Evolutionary conservation across 2,888 invertebrate species (phyloP), one percentile per base, ranked within the genome.

Genomic region (Epiblema foenella): DNA sequence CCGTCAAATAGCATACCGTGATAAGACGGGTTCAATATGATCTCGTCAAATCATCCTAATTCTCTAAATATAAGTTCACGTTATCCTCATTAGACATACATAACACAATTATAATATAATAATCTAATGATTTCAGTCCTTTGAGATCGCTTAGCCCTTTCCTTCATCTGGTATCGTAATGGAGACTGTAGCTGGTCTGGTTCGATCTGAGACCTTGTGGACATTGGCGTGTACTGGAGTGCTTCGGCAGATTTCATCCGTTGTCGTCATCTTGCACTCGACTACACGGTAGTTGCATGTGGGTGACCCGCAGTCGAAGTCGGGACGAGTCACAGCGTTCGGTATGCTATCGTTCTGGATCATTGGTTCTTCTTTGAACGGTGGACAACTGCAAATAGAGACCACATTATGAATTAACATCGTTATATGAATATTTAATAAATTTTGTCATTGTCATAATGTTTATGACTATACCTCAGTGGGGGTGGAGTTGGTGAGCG

Each of bases 401-500:
- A 69, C 29, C 15, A 24, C 11, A 15, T 20, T 9, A 39, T 33
- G 4, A 3, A 46, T 15, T 4, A 37, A 37, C 5, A 37, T 51
- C 7, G 17, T 51, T 17, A 58, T 59, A 63, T 18, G 0, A 0
- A 24, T 33, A 33, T 49, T 15, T 10, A 33, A 8, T 15, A 7
- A 15, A 39, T 12, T 39, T 5, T 20, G 20, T 39, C 42, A 24
- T 24, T 18, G n/a, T 15, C 17, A 20, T 18, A 15, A 42, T 37
- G 20, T 12, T 39, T 60, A n/a, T 24, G 58, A 72, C 75, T 46
- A 77, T 87, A 93, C 89, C 94, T 93, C 76, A 93, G 89, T 60
- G 95, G 95, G 59, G 96, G 96, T 66, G 96, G 96, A 78, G 96
- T 95, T 42, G 96, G 96, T 59, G 96, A 96, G 75, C 96, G 94